Percentiles rank a stretch among this genome's conserved stretches.
phyloP scores from a whole-genome alignment of 1,140 invertebrate species.

The Bombus impatiens region DNA sequence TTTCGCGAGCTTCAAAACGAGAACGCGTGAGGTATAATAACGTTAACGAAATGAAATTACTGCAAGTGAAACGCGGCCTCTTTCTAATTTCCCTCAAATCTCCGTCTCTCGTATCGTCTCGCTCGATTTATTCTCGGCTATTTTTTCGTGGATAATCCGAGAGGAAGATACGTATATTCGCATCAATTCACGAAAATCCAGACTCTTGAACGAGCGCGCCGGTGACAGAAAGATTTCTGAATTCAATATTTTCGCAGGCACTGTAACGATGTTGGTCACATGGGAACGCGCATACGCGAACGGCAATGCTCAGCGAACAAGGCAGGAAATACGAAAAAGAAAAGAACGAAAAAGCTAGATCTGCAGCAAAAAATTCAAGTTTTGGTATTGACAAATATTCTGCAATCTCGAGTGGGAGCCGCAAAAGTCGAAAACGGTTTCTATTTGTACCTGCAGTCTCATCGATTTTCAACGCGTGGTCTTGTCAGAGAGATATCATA shows the following conservation, averaged over 20 bases:
- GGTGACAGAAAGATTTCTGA: neutral
- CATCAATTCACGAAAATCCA: neutral
- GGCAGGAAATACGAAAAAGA: neutral
- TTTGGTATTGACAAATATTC: neutral
- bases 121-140: neutral
- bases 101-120: neutral
- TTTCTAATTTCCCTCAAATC: neutral
- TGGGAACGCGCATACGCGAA: neutral
- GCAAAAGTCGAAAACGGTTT: no score
- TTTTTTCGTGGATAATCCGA: no score
- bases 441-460: no score
- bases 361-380: no score
- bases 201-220: neutral
- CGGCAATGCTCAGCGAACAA: neutral
- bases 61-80: neutral
- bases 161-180: neutral
- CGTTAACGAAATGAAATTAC: slow-evolving; percentile 12
- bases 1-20: neutral
- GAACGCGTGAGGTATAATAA: neutral
- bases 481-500: no score
- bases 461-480: no score
- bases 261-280: neutral
- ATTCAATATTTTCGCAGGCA: neutral
- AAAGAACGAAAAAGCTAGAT: neutral
- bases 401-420: no score